Base-by-base conservation (phyloP, 2,797 vertebrate species). In the Melanotaenia pygmaea region DNA sequence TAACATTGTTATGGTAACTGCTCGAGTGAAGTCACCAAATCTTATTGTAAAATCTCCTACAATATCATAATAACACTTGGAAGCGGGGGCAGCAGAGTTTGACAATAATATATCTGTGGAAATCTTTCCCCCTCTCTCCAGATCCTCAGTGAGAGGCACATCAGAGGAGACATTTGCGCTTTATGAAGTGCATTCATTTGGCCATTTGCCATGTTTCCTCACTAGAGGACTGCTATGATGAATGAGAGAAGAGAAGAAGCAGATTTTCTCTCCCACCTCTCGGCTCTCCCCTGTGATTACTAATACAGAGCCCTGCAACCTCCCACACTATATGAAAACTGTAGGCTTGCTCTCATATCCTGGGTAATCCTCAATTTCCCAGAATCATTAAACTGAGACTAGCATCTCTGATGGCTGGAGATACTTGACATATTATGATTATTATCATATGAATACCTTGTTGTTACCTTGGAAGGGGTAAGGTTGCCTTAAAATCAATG, bases 131-230 rank as follows among this genome's bases (percentile, higher is more conserved):
- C 91, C 88, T 84, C 90, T 91, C 88, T 87, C 77, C 88, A 89
- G 88, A 89, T 91, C 90, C 91, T 91, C 91, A 80, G 88, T 88
- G 93, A 94, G 91, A 92, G 89, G 90, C 88, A 93, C 92, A 94
- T 94, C 92, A 93, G 91, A 94, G 93, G 90, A 94, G 93, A 93
- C 93, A 93, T 93, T 93, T 91, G 91, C 87, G 91, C 92, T 93
- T 94, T 93, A 94, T 93, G 92, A 94, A 94, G 93, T 94, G 92
- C 91, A 94, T 94, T 94, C 92, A 93, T 94, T 94, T 94, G 93
- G 93, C 93, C 91, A 92, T 93, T 94, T 94, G 91, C 93, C 93
- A 94, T 93, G 92, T 94, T 93, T 94, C 91, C 93, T 93, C 92
- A 94, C 93, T 89, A 93, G 93, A 93, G 93, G 93, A 93, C 91